Evolutionary conservation across 1,140 invertebrate species (phyloP), one percentile per base, ranked within the genome.

Genomic region (Panonychus citri): DNA sequence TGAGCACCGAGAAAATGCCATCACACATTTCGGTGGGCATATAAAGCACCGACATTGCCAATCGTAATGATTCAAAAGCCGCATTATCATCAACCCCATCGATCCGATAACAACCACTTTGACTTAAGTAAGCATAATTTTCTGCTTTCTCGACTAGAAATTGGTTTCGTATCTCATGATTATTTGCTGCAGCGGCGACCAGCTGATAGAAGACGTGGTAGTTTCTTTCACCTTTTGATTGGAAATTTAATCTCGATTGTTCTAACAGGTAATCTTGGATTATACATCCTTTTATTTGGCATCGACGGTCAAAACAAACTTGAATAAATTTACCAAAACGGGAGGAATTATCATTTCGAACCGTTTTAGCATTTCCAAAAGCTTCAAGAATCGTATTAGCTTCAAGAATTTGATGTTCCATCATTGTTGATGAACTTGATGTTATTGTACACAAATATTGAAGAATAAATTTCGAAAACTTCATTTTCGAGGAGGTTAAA

Each of bases 121-220:
- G 80, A 65, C 83, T 85, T n/a, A 89, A 71, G 69, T 85, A 85
- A 61, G 78, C 78, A 70, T 82, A 88, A 57, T 78, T 76, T 51
- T 77, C 75, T 10, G 78, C 77, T 34, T 83, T 76, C 56, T 74
- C 77, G 17, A 90, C 70, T 61, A 80, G 77, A 59, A 86, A 79
- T 37, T 79, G 78, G 54, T 78, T 75, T 27, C 78, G 77, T 43
- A 89, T 75, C 65, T 89, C 84, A 43, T 77, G 74, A 64, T 84
- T 83, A 40, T 75, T 74, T 71, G 81, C 80, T 3, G 82, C 85
- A 17, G 78, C 82, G 62, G 86, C 83, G 28, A 87, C 83, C 53
- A 97, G 73, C 64, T 96, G 88, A 71, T 97, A 97, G 70, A 97
- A 93, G 12, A 98, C 86, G 67, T 97, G 91, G 67, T 96, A 97